phyloP scores from a whole-genome alignment of 2,888 invertebrate species.

The Drosophila lutescens region DNA sequence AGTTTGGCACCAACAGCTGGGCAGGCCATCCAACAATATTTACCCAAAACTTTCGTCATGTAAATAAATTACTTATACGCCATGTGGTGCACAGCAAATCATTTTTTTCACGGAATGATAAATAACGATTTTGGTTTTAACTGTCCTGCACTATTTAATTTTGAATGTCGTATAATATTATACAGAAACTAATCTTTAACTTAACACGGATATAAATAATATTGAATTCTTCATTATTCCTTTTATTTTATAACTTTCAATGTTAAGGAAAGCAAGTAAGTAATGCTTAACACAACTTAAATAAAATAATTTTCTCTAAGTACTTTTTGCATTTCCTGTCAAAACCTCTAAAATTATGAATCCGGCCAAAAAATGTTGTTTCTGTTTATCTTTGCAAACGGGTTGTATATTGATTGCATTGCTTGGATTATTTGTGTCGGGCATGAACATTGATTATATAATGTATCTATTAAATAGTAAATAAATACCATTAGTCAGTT shows the following conservation, averaged over 20 bases:
- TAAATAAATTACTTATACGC: conserved; percentile 50
- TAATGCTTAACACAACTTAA: no score
- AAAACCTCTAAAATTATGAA: conserved; percentile 15
- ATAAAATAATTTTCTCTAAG: not conserved
- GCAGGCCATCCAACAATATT: conserved; percentile 44
- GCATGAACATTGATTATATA: conserved; percentile 23
- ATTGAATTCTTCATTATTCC: no score
- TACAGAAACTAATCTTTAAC: no score
- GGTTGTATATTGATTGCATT: conserved; percentile 34
- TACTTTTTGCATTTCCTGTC: conserved; percentile 26
- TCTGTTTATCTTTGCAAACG: conserved; percentile 15
- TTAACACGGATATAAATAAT: no score
- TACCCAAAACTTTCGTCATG: conserved; percentile 2
- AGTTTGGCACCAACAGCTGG: conserved; percentile 59
- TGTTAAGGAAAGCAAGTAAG: no score
- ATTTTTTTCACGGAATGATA: not conserved
- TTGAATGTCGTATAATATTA: no score
- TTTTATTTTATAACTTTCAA: no score
- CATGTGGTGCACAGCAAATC: not conserved
- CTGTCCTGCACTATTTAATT: not conserved
- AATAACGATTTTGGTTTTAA: not conserved
- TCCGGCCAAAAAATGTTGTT: conserved; percentile 23
- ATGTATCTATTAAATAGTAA: conserved; percentile 13
- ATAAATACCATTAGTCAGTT: not conserved
- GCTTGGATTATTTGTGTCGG: conserved; percentile 6